phyloP scores from a whole-genome alignment of 1,140 invertebrate genomes.

The Penaeus indicus region DNA sequence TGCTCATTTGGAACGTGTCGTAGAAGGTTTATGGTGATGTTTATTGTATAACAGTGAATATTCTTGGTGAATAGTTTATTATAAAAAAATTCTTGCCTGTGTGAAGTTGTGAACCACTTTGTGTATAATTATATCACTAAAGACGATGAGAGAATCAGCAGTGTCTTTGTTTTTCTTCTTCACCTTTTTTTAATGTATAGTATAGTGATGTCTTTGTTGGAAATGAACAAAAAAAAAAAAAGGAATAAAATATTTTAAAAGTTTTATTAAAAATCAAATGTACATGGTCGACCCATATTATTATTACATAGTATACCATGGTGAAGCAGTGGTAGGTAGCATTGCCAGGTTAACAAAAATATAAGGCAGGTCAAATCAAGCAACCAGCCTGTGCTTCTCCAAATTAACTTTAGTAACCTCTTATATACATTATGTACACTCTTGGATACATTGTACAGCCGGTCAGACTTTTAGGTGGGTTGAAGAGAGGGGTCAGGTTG shows the following conservation, averaged over 20 bases:
- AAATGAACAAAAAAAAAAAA: not conserved
- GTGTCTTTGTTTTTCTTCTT: not conserved
- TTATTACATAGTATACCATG: constrained; percentile 54
- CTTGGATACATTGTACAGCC: constrained; percentile 58
- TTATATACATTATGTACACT: constrained; percentile 61
- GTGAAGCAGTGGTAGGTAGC: constrained; percentile 60
- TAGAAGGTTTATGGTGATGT: too few species aligned
- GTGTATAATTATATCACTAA: too few species aligned
- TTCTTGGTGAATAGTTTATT: too few species aligned
- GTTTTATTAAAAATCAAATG: constrained; percentile 62
- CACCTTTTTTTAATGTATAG: not conserved
- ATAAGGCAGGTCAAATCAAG: constrained; percentile 53
- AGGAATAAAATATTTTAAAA: constrained; percentile 42
- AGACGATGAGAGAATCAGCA: too few species aligned
- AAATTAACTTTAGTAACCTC: constrained; percentile 52
- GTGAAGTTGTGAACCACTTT: too few species aligned
- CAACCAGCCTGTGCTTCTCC: constrained; percentile 59
- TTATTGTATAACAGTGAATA: too few species aligned
- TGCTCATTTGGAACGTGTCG: too few species aligned
- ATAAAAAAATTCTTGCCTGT: too few species aligned
- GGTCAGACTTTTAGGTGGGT: constrained; percentile 31
- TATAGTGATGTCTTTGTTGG: too few species aligned
- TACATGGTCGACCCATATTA: constrained; percentile 59
- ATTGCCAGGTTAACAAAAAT: constrained; percentile 62
- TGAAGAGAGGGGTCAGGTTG: constrained; percentile 20